A percentile compares a stretch with the other conserved stretches of the same genome.
phyloP scores from a whole-genome alignment of 2,888 invertebrate genomes.

The Sicus ferrugineus region DNA sequence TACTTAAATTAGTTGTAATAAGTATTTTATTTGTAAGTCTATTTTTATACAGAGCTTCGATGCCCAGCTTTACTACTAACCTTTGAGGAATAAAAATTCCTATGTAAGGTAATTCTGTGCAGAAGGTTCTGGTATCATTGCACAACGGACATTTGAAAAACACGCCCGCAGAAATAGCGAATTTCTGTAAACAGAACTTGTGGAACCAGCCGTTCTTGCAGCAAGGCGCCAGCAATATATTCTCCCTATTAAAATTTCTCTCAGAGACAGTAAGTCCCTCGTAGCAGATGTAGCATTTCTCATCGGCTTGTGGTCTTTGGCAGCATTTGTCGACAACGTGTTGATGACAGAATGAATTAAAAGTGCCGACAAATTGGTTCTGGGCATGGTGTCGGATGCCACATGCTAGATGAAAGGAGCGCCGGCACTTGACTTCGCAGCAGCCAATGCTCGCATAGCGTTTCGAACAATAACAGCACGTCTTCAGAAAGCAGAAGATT shows the following conservation, averaged over 20 bases:
- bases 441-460: slow-evolving; percentile 79
- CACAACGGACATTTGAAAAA: slow-evolving; percentile 86
- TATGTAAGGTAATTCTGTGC: slow-evolving; percentile 55
- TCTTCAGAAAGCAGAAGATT: slow-evolving; percentile 64
- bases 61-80: slow-evolving; percentile 68
- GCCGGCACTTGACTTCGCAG: slow-evolving; percentile 70
- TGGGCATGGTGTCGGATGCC: slow-evolving; percentile 72
- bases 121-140: slow-evolving; percentile 73
- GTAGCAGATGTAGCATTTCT: slow-evolving; percentile 75
- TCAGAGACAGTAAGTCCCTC: slow-evolving; percentile 59
- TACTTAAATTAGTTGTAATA: too few relatives aligned
- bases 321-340: slow-evolving; percentile 40
- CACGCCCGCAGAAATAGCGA: slow-evolving; percentile 80
- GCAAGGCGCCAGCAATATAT: slow-evolving; percentile 77
- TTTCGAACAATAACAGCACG: slow-evolving; percentile 73
- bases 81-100: slow-evolving; percentile 84
- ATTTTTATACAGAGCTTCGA: too few relatives aligned
- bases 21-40: neutral
- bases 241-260: slow-evolving; percentile 57
- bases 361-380: slow-evolving; percentile 72
- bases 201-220: slow-evolving; percentile 83
- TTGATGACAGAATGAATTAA: slow-evolving; percentile 63
- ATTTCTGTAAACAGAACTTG: slow-evolving; percentile 73
- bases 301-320: slow-evolving; percentile 32
- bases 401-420: slow-evolving; percentile 79